Evolutionary conservation across 2,113 vertebrate genomes (phyloP), one percentile per base, ranked within the genome.

Genomic region (Campylorhamphus procurvoides): DNA sequence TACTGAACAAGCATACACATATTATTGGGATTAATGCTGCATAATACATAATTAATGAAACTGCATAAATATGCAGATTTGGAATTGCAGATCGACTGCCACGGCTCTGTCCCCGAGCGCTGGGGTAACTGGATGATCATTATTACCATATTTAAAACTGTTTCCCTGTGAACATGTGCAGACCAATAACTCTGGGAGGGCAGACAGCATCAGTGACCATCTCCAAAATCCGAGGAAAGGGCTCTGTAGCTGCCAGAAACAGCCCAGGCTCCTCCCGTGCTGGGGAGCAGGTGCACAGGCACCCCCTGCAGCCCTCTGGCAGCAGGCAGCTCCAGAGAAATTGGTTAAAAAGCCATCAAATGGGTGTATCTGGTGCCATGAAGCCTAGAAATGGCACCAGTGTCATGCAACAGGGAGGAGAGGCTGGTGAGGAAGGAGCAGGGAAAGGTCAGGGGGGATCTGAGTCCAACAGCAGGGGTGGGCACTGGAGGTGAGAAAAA

Each of bases 21-120:
- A 92, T 96, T 90, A 95, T 77, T 93, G 95, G 95, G 90, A 94
- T 95, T 93, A 95, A 96, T 95, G 90, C 89, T 55, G 73, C 93
- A 63, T 94, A 90, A 93, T 97, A 93, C 97, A 97, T 97, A 97
- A 98, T 97, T 96, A 97, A 97, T 95, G 94, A 91, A 79, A 90
- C 89, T 6, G 68, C 96, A 97, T 98, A 96, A 98, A 98, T 96
- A 98, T 97, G 97, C 97, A 98, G 97, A 97, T 98, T 95, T 89
- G 96, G 97, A 94, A 94, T 94, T 93, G 96, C 96, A 84, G 82
- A 96, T 94, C 88, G 97, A 96, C 97, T 96, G 97, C 96, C 80
- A 76, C 4, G 13, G 91, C 93, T 96, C 49, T 96, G 94, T 96
- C 95, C 93, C 95, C 9, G 16, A 97, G 87, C 88, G 27, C 40